These are phyloP conservation scores for Cervus canadensis DNA, from an alignment of 2,113 vertebrate genomes.

Conservation along the genomic window DNA sequence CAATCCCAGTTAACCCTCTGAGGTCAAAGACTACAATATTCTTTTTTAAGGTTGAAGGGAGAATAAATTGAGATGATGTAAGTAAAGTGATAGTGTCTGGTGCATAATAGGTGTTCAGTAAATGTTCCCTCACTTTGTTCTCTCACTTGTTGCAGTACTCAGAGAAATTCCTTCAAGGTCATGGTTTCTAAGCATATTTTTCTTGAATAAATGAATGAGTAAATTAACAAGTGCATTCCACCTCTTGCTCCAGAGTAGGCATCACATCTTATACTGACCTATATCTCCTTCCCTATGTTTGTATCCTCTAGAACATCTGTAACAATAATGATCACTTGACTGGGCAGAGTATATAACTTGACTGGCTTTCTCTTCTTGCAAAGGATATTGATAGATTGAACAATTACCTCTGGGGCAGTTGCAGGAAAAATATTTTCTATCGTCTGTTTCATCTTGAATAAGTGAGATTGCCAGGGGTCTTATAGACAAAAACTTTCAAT, in stretches of 20 bases:
- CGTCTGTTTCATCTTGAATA: constrained; percentile 20
- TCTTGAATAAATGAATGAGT: constrained; percentile 7
- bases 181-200: constrained; percentile 18
- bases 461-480: not conserved
- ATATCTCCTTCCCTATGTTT: not conserved
- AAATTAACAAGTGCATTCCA: not conserved
- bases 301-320: not conserved
- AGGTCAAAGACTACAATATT: not conserved
- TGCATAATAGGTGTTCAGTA: not conserved
- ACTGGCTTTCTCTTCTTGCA: constrained; percentile 28
- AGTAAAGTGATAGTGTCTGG: not conserved
- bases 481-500: not conserved
- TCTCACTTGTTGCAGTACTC: not conserved
- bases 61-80: not conserved
- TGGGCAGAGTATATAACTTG: constrained; percentile 21
- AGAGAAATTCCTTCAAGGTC: not conserved
- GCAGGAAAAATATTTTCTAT: not conserved
- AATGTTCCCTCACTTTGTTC: not conserved
- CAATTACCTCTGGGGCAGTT: constrained; percentile 20
- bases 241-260: not conserved
- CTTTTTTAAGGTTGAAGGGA: not conserved
- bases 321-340: not conserved
- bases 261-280: not conserved
- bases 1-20: not conserved
- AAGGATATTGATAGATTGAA: constrained; percentile 43